Evolutionary conservation across 2,797 vertebrate genomes (phyloP), one percentile per base, ranked within the genome.

Genomic region (Perodicticus potto): DNA sequence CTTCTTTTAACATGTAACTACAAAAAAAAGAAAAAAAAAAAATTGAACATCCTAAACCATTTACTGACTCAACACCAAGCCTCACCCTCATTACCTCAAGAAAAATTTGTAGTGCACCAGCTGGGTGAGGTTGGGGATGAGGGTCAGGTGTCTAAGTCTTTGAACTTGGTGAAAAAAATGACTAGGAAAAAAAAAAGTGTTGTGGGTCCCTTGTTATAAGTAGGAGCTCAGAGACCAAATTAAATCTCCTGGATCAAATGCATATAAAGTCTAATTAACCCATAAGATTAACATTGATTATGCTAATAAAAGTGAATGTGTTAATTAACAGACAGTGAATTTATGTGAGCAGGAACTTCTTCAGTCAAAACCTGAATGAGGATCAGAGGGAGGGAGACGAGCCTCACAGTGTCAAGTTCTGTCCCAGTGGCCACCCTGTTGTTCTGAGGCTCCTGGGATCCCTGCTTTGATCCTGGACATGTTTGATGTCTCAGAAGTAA

Each of bases 261-360:
- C 96, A 83, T 95, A 94, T 97, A 22, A 97, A 97, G 88, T 95
- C 96, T 97, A 97, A 98, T 98, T 97, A 98, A 96, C 95, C 72
- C 93, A 76, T 97, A 92, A 96, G 96, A 97, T 97, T 95, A 95
- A 95, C 69, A 6, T 89, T 94, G 97, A 97, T 98, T 97, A 97
- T 97, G 97, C 94, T 97, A 98, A 98, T 97, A 95, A 94, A 97
- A 93, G 86, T 34, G 86, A 93, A 13, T 43, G 86, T 95, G 95
- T 97, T 97, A 96, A 97, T 98, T 96, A 97, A 81, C 83, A 55
- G 91, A 76, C 76, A 63, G 92, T 76, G 92, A 89, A 95, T 95
- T 97, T 96, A 63, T 34, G 25, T 65, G 55, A 95, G 97, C 96
- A 96, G 97, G 96, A 94, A 90, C 70, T 92, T 1, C 90, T 95